These are phyloP conservation scores for Aurelia aurita complex sp. Pacific DNA, from an alignment of 30 jellyfish, hydroid and myxozoan genomes.

Conservation along the genomic window DNA sequence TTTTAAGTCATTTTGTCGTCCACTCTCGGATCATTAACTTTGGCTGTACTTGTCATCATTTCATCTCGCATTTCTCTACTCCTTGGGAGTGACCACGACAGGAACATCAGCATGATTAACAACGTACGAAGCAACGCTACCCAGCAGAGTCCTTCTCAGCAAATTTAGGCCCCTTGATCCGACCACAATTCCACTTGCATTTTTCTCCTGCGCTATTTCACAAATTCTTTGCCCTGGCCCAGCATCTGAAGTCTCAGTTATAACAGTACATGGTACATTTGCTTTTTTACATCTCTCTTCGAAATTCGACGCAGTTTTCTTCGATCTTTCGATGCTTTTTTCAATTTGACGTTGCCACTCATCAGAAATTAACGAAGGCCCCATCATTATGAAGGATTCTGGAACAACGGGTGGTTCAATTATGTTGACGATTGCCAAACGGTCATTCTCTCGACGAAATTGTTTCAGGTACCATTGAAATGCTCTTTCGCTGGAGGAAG, in stretches of 20 bases:
- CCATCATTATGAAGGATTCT: constrained; percentile 66
- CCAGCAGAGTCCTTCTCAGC: constrained; percentile 82
- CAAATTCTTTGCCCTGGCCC: constrained; percentile 85
- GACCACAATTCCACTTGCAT: constrained; percentile 68
- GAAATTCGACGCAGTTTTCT: constrained; percentile 44
- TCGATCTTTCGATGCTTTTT: constrained; percentile 56
- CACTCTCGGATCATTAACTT: too few relatives aligned
- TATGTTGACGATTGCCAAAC: constrained; percentile 74
- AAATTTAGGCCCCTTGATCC: constrained; percentile 89
- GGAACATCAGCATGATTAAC: constrained; percentile 74
- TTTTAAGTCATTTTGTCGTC: too few relatives aligned
- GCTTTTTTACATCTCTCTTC: constrained; percentile 56
- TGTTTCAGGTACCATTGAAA: constrained; percentile 73
- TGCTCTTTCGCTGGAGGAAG: constrained; percentile 69
- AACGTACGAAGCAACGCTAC: constrained; percentile 81
- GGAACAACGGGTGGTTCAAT: constrained; percentile 80
- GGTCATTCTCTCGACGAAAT: constrained; percentile 61
- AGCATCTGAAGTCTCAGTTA: constrained; percentile 55
- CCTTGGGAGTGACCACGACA: constrained; percentile 76
- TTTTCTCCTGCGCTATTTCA: constrained; percentile 66
- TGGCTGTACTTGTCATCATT: too few relatives aligned
- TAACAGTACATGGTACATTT: constrained; percentile 41
- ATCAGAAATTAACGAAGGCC: constrained; percentile 50
- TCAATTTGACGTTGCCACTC: constrained; percentile 73
- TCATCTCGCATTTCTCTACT: too few relatives aligned